A percentile compares a stretch with the other conserved stretches of the same genome.
Evolutionary conservation across 2,113 vertebrate genomes (phyloP).

Genomic region (Xiphias gladius): DNA sequence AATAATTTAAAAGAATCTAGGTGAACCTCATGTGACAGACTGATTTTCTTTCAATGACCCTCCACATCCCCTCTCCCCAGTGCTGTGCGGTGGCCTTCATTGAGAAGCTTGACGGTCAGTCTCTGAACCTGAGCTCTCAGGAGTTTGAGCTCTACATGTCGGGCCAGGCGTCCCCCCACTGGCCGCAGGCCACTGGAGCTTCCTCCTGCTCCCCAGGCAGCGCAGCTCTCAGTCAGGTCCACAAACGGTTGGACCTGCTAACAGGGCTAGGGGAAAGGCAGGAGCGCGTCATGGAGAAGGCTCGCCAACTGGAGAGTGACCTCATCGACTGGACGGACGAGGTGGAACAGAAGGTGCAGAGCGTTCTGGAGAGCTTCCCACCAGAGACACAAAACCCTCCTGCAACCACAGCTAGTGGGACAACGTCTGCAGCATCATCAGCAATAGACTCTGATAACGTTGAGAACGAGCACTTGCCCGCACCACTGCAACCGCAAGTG

Average conservation of each 20-base stretch:
- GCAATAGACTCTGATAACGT: slow-evolving; percentile 97
- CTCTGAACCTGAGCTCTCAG: slow-evolving; percentile 93
- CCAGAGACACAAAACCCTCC: slow-evolving; percentile 80
- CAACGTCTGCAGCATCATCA: slow-evolving; percentile 76
- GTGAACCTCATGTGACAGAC: neutral
- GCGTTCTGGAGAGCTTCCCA: slow-evolving; percentile 89
- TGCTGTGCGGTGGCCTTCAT: slow-evolving; percentile 98
- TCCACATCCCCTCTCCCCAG: slow-evolving; percentile 73
- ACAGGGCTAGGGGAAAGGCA: slow-evolving; percentile 90
- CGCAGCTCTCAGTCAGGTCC: slow-evolving; percentile 87
- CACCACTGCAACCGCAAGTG: slow-evolving; percentile 93
- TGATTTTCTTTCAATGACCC: neutral
- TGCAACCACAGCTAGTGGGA: neutral
- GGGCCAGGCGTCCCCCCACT: slow-evolving; percentile 89
- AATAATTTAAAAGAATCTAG: neutral
- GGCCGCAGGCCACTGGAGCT: slow-evolving; percentile 82
- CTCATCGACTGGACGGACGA: slow-evolving; percentile 97
- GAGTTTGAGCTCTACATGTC: slow-evolving; percentile 98
- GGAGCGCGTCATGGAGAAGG: slow-evolving; percentile 88
- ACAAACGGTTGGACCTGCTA: slow-evolving; percentile 90
- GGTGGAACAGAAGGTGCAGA: slow-evolving; percentile 90
- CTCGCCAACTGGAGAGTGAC: slow-evolving; percentile 92
- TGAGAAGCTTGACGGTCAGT: slow-evolving; percentile 96
- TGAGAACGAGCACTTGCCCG: slow-evolving; percentile 93
- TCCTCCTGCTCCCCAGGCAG: slow-evolving; percentile 77